These are phyloP conservation scores for Micromesistius poutassou DNA, from an alignment of 2,797 vertebrate species.

Conservation along the genomic window DNA sequence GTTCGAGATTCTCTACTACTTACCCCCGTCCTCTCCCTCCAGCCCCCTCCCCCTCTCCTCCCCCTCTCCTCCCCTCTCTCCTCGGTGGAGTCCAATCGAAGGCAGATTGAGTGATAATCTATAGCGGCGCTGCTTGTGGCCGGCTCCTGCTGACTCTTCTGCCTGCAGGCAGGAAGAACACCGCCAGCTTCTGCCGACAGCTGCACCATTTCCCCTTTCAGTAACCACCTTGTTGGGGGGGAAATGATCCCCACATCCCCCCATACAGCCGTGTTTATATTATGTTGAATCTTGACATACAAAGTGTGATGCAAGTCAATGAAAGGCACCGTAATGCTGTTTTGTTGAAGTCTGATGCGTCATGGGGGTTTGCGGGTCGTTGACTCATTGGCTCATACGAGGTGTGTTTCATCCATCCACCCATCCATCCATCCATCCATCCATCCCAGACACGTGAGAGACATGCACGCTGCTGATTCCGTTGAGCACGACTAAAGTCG, in stretches of 20 bases:
- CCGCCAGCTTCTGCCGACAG: neutral
- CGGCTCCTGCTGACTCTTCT: neutral
- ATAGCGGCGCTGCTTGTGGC: constrained; percentile 42
- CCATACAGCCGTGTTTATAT: neutral
- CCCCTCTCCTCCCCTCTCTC: constrained; percentile 39
- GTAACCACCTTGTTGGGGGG: neutral
- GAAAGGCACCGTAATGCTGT: neutral
- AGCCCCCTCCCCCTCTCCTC: constrained; percentile 35
- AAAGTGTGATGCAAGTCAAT: neutral
- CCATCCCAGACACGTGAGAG: neutral
- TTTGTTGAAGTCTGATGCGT: neutral
- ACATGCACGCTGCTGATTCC: neutral
- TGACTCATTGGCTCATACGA: neutral
- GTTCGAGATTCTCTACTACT: constrained; percentile 54
- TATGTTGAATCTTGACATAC: neutral
- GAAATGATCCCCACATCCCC: neutral
- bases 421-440: neutral
- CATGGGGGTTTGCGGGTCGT: neutral
- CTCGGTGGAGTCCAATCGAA: constrained; percentile 64
- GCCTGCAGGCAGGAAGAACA: constrained; percentile 32
- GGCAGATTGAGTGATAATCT: constrained; percentile 78
- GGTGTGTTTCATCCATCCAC: neutral
- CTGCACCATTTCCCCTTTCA: neutral
- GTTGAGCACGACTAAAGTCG: neutral
- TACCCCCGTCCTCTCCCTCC: constrained; percentile 31